phyloP scores from a whole-genome alignment of 2,113 vertebrate species.

The Rhea americana region DNA sequence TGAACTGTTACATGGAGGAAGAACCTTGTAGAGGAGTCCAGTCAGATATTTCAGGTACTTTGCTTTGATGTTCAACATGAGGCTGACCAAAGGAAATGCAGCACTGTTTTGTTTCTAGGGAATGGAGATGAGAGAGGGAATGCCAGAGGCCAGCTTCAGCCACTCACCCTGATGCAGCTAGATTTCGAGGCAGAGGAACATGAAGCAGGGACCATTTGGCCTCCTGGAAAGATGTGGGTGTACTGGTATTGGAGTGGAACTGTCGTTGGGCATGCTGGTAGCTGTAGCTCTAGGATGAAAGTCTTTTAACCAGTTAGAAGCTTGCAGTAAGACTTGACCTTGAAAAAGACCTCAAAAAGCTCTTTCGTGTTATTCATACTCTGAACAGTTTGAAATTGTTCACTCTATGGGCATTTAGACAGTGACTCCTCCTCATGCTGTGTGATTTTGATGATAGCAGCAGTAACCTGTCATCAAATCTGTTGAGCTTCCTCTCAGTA shows the following conservation, averaged over 20 bases:
- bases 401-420: conserved; percentile 27
- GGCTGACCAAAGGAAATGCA: neutral
- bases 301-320: neutral
- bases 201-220: neutral
- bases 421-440: neutral
- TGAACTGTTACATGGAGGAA: neutral
- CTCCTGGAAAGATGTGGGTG: neutral
- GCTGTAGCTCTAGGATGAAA: neutral
- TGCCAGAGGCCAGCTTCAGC: neutral
- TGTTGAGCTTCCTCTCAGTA: neutral
- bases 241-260: neutral
- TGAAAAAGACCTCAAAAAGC: conserved; percentile 10
- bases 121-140: neutral
- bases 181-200: neutral
- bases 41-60: neutral
- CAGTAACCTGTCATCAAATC: neutral
- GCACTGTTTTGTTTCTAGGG: neutral
- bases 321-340: conserved; percentile 10
- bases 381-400: conserved; percentile 30
- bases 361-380: neutral
- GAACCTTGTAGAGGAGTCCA: neutral
- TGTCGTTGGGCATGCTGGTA: neutral
- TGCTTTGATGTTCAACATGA: neutral
- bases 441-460: neutral
- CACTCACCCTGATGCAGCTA: neutral